phyloP scores from a whole-genome alignment of 2,113 vertebrate species.

The Clarias magur region DNA sequence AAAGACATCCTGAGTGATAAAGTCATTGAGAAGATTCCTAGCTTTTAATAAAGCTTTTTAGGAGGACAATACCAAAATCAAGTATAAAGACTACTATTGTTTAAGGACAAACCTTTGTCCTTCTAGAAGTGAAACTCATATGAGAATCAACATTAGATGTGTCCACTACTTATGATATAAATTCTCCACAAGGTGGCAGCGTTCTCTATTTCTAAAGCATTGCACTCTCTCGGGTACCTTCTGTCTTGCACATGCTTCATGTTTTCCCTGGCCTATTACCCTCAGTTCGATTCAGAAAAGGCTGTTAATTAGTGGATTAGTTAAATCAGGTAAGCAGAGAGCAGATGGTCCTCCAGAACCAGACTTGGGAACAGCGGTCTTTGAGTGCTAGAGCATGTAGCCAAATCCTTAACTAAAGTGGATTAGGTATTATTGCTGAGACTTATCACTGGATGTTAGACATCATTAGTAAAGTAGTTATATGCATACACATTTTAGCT shows the following conservation, averaged over 20 bases:
- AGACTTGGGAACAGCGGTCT: too few relatives aligned
- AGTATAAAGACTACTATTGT: neutral
- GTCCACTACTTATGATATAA: neutral
- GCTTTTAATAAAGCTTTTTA: neutral
- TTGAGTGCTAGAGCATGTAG: neutral
- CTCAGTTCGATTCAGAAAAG: too few relatives aligned
- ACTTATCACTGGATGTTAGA: neutral
- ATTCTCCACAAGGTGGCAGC: conserved; percentile 39
- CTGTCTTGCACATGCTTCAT: too few relatives aligned
- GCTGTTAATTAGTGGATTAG: too few relatives aligned
- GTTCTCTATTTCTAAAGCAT: neutral
- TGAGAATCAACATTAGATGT: neutral
- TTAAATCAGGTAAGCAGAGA: too few relatives aligned
- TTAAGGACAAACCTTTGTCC: neutral
- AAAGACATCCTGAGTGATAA: neutral
- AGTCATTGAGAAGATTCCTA: neutral
- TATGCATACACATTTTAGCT: neutral
- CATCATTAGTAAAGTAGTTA: neutral
- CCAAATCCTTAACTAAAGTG: neutral
- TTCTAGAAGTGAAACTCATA: neutral
- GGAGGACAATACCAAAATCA: neutral
- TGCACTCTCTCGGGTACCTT: too few relatives aligned
- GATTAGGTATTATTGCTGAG: neutral
- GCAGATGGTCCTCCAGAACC: too few relatives aligned
- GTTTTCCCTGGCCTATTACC: too few relatives aligned